These are phyloP conservation scores for Naja naja DNA, from an alignment of 2,113 vertebrate genomes.

Conservation along the genomic window DNA sequence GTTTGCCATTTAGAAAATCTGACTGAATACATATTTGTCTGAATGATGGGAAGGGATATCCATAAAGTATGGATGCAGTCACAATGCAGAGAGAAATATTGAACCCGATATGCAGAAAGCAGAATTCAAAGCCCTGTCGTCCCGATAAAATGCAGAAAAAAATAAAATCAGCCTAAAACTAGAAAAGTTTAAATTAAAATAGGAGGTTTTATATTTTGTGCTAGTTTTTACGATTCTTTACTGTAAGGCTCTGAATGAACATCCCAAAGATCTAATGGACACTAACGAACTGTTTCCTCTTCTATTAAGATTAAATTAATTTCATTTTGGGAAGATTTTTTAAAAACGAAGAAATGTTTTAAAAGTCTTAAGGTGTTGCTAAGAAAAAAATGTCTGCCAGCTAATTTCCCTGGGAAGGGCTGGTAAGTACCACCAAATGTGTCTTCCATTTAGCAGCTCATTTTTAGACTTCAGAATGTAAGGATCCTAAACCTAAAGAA, in stretches of 20 bases:
- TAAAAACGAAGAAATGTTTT: neutral
- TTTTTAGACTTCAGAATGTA: neutral
- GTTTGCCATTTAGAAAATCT: neutral
- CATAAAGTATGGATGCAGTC: neutral
- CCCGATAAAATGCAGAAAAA: neutral
- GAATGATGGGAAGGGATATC: neutral
- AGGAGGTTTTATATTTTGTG: neutral
- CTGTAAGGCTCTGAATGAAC: neutral
- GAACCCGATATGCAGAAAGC: neutral
- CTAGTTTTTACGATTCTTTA: neutral
- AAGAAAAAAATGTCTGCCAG: neutral
- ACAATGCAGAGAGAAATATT: neutral
- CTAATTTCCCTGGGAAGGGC: neutral
- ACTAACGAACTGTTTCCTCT: neutral
- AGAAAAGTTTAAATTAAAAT: neutral
- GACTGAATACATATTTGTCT: neutral
- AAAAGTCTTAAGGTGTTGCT: neutral
- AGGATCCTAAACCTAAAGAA: neutral
- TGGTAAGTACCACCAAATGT: neutral
- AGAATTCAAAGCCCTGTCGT: neutral
- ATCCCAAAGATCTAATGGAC: neutral
- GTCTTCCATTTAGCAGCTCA: neutral
- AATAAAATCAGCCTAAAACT: neutral
- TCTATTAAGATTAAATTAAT: neutral
- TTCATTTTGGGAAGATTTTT: neutral